Conservation (phyloP, 2,888 invertebrate species). For the Lithophane leautieri region DNA sequence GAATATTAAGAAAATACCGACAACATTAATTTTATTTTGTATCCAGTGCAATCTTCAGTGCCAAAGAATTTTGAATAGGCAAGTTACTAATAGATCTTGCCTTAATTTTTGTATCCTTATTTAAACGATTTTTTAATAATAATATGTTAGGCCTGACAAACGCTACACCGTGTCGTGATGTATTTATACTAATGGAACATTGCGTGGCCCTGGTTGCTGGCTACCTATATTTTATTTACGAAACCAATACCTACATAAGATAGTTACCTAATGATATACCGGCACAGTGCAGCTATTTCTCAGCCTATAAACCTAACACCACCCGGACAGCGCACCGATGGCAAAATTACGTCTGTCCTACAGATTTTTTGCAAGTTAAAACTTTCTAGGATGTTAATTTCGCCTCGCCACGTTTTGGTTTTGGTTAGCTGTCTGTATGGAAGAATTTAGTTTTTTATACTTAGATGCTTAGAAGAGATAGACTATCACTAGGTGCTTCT, state of each 20-base stretch:
- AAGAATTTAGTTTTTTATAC: slow-evolving; percentile 3
- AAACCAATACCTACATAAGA: neutral
- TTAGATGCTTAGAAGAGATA: neutral
- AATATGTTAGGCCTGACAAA: neutral
- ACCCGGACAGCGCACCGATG: neutral
- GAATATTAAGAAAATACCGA: slow-evolving; percentile 50
- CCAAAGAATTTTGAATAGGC: slow-evolving; percentile 62
- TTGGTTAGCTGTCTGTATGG: slow-evolving; percentile 3
- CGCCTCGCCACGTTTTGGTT: neutral
- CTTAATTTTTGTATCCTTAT: slow-evolving; percentile 44
- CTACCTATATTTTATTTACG: neutral
- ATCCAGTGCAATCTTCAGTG: slow-evolving; percentile 61
- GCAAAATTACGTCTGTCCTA: slow-evolving; percentile 6
- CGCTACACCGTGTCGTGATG: neutral
- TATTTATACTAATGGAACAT: neutral
- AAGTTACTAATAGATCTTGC: slow-evolving; percentile 55
- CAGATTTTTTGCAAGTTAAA: neutral
- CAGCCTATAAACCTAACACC: neutral
- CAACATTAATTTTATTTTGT: slow-evolving; percentile 44
- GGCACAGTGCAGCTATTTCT: slow-evolving; percentile 25
- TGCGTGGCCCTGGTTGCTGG: neutral
- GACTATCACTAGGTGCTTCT: slow-evolving; percentile 1
- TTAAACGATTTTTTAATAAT: neutral
- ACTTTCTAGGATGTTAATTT: neutral
- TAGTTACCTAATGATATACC: neutral